A percentile compares a stretch with the other conserved stretches of the same genome.
Evolutionary conservation across 2,888 invertebrate genomes (phyloP).

Genomic region (Noctua comes): DNA sequence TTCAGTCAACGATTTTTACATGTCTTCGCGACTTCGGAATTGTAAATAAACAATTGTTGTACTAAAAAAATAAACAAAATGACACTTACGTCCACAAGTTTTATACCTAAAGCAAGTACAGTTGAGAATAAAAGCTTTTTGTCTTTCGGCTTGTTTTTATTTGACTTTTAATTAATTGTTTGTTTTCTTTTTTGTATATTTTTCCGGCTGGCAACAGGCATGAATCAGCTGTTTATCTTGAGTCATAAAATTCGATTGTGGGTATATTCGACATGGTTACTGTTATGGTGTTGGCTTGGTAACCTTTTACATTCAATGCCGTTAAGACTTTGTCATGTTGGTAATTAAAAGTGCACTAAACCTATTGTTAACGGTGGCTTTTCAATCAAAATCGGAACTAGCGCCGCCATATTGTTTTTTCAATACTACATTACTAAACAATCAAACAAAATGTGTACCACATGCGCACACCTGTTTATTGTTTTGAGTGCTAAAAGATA

Average conservation of each 20-base stretch:
- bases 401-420: background rate
- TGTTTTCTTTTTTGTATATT: conserved; percentile 12
- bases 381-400: background rate
- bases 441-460: background rate
- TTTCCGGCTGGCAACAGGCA: conserved; percentile 22
- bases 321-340: background rate
- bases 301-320: background rate
- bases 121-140: conserved; percentile 38
- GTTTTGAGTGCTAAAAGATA: background rate
- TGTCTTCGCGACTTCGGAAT: conserved; percentile 56
- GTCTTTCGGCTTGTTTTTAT: conserved; percentile 42
- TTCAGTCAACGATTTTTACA: conserved; percentile 61
- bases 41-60: conserved; percentile 66
- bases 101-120: conserved; percentile 50
- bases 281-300: background rate
- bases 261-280: conserved; percentile 9
- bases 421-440: background rate
- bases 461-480: background rate
- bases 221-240: conserved; percentile 23
- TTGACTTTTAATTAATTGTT: conserved; percentile 49
- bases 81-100: conserved; percentile 23
- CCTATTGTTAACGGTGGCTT: background rate
- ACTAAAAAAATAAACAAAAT: conserved; percentile 60
- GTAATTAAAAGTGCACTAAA: background rate
- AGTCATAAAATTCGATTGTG: conserved; percentile 36